Evolutionary conservation across 2,888 invertebrate genomes (phyloP).

Genomic region (Pheosia gnoma): DNA sequence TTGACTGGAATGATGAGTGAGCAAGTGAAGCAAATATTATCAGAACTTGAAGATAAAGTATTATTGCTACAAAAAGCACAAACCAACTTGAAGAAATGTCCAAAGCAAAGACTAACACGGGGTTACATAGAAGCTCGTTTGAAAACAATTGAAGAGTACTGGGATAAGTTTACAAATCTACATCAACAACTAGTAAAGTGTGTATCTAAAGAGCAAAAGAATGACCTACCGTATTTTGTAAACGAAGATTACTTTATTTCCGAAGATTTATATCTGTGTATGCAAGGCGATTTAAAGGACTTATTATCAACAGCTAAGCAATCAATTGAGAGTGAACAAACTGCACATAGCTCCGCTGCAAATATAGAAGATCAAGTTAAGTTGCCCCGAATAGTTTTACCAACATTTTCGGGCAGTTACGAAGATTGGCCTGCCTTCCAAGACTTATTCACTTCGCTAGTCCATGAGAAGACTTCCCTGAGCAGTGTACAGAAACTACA

Average conservation of each 20-base stretch:
- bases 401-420: constrained; percentile 13
- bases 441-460: constrained; percentile 13
- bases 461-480: constrained; percentile 11
- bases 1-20: no score
- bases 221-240: constrained; percentile 4
- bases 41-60: constrained; percentile 6
- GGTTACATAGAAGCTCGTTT: constrained; percentile 11
- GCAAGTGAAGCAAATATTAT: no score
- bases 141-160: constrained; percentile 11
- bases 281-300: constrained; percentile 6
- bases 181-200: constrained; percentile 5
- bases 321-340: neutral
- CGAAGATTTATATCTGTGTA: constrained; percentile 11
- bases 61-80: constrained; percentile 7
- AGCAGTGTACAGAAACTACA: constrained; percentile 17
- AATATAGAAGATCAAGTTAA: constrained; percentile 9
- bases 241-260: constrained; percentile 12
- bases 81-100: constrained; percentile 10
- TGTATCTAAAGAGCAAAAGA: neutral
- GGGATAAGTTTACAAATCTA: constrained; percentile 2
- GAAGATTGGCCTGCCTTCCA: constrained; percentile 19
- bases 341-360: neutral
- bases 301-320: neutral
- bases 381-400: constrained; percentile 14
- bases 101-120: constrained; percentile 7